phyloP scores from a whole-genome alignment of 2,888 invertebrate species.

The Leptopilina drosophilae region DNA sequence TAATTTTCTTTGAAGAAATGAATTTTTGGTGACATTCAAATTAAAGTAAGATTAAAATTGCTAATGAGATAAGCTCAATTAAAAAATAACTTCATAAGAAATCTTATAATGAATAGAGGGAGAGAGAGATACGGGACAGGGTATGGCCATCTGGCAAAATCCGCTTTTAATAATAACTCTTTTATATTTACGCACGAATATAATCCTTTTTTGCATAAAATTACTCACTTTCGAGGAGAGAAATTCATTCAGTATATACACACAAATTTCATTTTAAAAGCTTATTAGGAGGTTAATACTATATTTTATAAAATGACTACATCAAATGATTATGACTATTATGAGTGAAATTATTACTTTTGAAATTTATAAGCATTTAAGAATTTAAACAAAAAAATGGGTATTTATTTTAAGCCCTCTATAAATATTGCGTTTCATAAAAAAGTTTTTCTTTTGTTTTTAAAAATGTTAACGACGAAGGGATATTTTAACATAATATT shows the following conservation, averaged over 20 bases:
- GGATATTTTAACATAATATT: too few relatives aligned
- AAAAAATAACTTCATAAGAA: slow-evolving; percentile 16
- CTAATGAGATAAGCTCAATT: background rate
- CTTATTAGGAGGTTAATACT: slow-evolving; percentile 1
- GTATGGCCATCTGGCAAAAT: slow-evolving; percentile 10
- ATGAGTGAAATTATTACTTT: too few relatives aligned
- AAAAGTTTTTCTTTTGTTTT: too few relatives aligned
- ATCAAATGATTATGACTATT: background rate
- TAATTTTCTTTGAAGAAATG: background rate
- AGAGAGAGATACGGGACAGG: slow-evolving; percentile 1
- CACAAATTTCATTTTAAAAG: background rate
- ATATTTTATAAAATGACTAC: background rate
- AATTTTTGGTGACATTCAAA: background rate
- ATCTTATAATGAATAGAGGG: slow-evolving; percentile 15
- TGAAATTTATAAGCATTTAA: too few relatives aligned
- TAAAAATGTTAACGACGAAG: too few relatives aligned
- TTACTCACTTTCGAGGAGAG: background rate
- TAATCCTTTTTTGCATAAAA: slow-evolving; percentile 17
- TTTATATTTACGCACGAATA: background rate
- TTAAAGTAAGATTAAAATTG: slow-evolving; percentile 11
- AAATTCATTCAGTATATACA: background rate
- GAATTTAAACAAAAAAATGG: too few relatives aligned
- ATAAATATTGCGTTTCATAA: too few relatives aligned
- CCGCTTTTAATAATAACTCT: slow-evolving; percentile 13
- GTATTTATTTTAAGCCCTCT: too few relatives aligned